Conservation (phyloP, 2,888 invertebrate genomes). For the Camponotus fellah region DNA sequence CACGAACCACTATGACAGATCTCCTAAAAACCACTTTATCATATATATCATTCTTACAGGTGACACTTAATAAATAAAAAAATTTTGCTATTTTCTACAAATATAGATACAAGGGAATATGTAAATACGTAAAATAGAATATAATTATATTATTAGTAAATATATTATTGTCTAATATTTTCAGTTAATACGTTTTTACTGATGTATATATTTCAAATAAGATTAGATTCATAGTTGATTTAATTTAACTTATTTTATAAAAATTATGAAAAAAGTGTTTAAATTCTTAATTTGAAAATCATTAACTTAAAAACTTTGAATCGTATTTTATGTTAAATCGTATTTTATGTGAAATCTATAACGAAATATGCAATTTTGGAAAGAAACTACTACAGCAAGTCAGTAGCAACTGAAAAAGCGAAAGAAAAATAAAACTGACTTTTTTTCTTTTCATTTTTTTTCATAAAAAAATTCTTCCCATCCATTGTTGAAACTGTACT, state of each 20-base stretch:
- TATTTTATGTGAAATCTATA: background rate
- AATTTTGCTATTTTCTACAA: background rate
- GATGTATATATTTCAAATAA: background rate
- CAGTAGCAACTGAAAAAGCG: background rate
- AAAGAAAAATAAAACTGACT: background rate
- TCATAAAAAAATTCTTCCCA: background rate
- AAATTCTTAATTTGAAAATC: background rate
- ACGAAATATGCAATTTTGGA: background rate
- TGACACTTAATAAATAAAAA: slow-evolving; percentile 7
- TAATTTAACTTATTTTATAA: background rate
- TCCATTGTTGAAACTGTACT: slow-evolving; percentile 9
- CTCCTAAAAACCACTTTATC: slow-evolving; percentile 60
- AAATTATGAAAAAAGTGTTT: background rate
- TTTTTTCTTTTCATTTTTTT: background rate
- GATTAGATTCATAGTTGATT: background rate
- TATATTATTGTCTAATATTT: background rate
- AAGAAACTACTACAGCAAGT: background rate
- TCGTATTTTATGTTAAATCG: background rate
- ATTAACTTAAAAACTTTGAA: background rate
- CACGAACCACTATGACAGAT: slow-evolving; percentile 58
- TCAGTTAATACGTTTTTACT: background rate
- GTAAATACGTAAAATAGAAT: slow-evolving; percentile 13
- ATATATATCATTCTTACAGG: slow-evolving; percentile 31
- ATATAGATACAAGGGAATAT: background rate
- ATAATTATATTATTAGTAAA: slow-evolving; percentile 1